Base-by-base conservation (phyloP, 2,888 invertebrate genomes). In the Leptinotarsa tumamoca region DNA sequence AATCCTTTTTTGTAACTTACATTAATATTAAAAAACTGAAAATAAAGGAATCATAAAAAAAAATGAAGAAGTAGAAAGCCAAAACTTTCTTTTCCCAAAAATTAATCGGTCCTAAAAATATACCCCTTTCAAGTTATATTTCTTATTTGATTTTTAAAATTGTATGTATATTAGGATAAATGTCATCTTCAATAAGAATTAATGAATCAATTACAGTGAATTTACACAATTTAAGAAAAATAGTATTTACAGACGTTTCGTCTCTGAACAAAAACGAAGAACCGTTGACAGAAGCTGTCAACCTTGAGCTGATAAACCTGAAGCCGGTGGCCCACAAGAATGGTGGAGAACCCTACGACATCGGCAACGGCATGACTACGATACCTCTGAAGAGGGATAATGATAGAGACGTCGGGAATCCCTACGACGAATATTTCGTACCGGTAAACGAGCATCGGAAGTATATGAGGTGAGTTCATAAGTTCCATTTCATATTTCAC, bases 371-470 rank as follows among this genome's bases (percentile, higher is more conserved):
- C 21, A 82, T 88, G 67, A 88, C 86, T 50, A 87, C 87, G 23
- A 90, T 91, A 72, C 91, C 91, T 1, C 85, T 90, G 67, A 94
- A 93, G 87, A 93, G 92, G 86, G 93, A 92, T 75, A 91, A 91
- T 5, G 92, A 93, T 79, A 90, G 92, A 83, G 92, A 91, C 80
- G 90, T 92, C 27, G 90, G 91, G 52, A 94, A 94, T 87, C 93
- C 94, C 5, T 95, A 95, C 87, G 95, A 95, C 84, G 95, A 95
- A 84, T 95, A 95, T 88, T 95, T 95, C 87, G 95, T 95, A 78
- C 95, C 95, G 50, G 95, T 95, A 80, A 95, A 95, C 86, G 94
- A 95, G 86, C 95, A 95, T 88, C 92, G 93, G 86, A 95, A 95
- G 89, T 95, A 93, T 87, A 95, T 95, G 91, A 94, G 95, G 95